These are phyloP conservation scores for Neolamprologus devosi DNA, from an alignment of 2,113 vertebrate genomes.

Conservation along the genomic window DNA sequence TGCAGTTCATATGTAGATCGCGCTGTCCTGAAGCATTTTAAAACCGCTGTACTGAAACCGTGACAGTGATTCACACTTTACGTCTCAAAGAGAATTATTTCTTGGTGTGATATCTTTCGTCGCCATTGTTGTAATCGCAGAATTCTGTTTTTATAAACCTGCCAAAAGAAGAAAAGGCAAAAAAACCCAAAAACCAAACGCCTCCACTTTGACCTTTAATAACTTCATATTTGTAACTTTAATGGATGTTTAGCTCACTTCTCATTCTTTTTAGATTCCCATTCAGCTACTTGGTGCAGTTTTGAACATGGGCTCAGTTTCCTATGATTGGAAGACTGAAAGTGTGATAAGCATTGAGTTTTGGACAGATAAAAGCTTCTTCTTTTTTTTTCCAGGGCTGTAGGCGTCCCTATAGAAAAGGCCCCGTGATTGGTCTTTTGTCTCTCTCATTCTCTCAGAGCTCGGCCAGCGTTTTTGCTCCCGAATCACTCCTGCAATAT, in stretches of 20 bases:
- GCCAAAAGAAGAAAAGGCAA: not conserved
- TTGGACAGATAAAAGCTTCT: constrained; percentile 28
- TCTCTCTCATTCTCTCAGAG: constrained; percentile 10
- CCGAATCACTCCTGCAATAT: constrained; percentile 12
- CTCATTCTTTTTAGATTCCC: not conserved
- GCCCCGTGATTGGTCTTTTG: constrained; percentile 35
- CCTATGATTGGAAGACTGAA: constrained; percentile 17
- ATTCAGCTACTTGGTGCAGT: not conserved
- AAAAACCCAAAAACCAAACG: rapidly evolving
- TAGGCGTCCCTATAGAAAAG: constrained; percentile 15
- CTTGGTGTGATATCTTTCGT: not conserved
- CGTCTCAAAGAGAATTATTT: not conserved
- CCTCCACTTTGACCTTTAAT: not conserved
- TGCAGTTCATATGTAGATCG: constrained; percentile 44
- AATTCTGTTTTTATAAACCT: not conserved
- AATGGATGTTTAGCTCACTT: not conserved
- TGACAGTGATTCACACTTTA: not conserved
- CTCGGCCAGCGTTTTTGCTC: constrained; percentile 4
- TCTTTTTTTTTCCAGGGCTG: not conserved
- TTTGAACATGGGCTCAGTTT: constrained; percentile 13
- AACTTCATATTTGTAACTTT: not conserved
- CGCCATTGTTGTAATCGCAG: not conserved
- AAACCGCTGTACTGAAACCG: not conserved
- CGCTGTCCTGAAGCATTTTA: not conserved
- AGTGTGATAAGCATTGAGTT: constrained; percentile 26